A percentile compares a stretch with the other conserved stretches of the same genome.
These are phyloP conservation scores for Cephus sareptanus DNA, from an alignment of 2,888 invertebrate species.

Conservation along the genomic window DNA sequence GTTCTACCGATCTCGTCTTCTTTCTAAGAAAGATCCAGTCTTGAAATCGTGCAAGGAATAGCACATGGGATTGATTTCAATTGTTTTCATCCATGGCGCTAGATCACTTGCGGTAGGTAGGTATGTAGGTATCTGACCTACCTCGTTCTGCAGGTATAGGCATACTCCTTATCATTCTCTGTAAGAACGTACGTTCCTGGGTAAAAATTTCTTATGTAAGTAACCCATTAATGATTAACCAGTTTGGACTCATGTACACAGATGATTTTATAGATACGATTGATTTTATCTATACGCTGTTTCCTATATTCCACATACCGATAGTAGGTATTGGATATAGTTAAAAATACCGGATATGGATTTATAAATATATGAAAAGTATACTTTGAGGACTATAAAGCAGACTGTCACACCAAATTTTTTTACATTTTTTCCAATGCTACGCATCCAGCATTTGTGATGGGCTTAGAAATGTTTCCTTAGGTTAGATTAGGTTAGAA, in stretches of 20 bases:
- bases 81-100: background rate
- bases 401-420: too few species aligned
- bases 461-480: too few species aligned
- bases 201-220: background rate
- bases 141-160: background rate
- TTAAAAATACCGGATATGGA: background rate
- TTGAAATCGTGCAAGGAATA: background rate
- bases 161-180: background rate
- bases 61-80: background rate
- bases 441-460: too few species aligned
- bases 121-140: background rate
- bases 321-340: background rate
- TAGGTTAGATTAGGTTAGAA: too few species aligned
- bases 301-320: too few species aligned
- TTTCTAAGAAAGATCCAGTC: background rate
- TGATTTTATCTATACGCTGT: too few species aligned
- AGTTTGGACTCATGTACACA: background rate
- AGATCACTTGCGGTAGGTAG: background rate
- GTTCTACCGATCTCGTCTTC: background rate
- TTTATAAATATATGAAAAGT: too few species aligned
- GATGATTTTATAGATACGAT: too few species aligned
- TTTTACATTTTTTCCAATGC: too few species aligned
- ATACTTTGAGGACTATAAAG: too few species aligned
- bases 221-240: background rate
- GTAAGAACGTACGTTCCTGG: background rate